A percentile compares a stretch with the other conserved stretches of the same genome.
phyloP scores from a whole-genome alignment of 2,888 invertebrate genomes.

The Ochropleura leucogaster region DNA sequence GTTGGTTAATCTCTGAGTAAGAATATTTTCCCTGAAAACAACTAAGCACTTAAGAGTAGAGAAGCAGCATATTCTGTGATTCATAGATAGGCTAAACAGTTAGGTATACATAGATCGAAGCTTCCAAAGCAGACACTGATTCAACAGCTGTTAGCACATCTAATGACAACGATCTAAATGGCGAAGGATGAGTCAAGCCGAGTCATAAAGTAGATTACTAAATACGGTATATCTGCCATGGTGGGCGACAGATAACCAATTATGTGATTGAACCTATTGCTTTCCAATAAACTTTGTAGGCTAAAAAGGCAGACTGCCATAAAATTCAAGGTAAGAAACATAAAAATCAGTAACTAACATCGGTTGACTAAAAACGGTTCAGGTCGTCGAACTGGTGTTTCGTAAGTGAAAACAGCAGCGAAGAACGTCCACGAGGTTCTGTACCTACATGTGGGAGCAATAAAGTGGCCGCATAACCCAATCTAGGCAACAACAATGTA shows the following conservation, averaged over 20 bases:
- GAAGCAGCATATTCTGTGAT: constrained; percentile 11
- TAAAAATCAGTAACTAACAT: constrained; percentile 64
- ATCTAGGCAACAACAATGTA: constrained; percentile 41
- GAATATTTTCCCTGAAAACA: constrained; percentile 20
- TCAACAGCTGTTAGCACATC: constrained; percentile 30
- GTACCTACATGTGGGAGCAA: constrained; percentile 45
- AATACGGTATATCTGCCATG: constrained; percentile 24
- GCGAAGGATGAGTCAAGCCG: constrained; percentile 47
- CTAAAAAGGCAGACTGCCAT: constrained; percentile 30
- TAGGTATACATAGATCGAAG: constrained; percentile 28
- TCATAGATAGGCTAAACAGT: constrained; percentile 17
- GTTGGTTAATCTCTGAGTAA: constrained; percentile 18
- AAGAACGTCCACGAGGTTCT: constrained; percentile 63
- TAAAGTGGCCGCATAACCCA: constrained; percentile 51
- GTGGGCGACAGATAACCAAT: constrained; percentile 43
- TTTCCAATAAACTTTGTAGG: constrained; percentile 30
- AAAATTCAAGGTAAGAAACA: constrained; percentile 62
- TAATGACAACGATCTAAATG: constrained; percentile 27
- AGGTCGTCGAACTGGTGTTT: constrained; percentile 67
- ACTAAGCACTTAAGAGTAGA: not conserved
- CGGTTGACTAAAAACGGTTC: constrained; percentile 44
- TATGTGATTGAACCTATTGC: constrained; percentile 29
- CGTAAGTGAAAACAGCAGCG: constrained; percentile 74
- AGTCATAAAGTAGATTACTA: constrained; percentile 47
- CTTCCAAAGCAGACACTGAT: constrained; percentile 33